Base-by-base conservation (phyloP, 2,113 vertebrate species). In the Callocephalon fimbriatum region DNA sequence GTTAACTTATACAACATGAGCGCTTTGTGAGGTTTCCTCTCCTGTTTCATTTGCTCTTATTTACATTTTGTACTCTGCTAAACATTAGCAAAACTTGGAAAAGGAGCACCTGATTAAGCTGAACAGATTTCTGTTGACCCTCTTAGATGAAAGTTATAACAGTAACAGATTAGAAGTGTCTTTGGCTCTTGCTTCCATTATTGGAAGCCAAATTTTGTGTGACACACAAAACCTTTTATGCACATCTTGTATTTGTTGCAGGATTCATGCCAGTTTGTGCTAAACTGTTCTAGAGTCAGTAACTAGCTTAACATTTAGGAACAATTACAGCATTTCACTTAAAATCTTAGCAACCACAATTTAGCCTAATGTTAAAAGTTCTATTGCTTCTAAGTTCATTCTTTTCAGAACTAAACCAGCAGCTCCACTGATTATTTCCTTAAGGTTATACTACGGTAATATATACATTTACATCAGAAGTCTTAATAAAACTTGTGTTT, bases 131-230 rank as follows among this genome's bases (percentile, higher is more conserved):
- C 84, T 94, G 82, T 82, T 93, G 89, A 90, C 93, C 71, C 83
- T 80, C 44, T 80, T 73, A 48, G 6, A 47, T 44, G 58, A 87
- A 77, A 80, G n/a, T 54, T 83, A 20, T 44, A 82, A 70, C 50
- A 96, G 31, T 16, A 76, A 66, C 4, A 89, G 44, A 92, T 66
- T 50, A 54, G 51, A 74, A 88, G n/a, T 62, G 79, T 97, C 90
- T 96, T 96, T 90, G 93, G 93, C 72, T 92, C 88, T 50, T 88
- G 63, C 76, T 94, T 59, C 89, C 82, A 23, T 65, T 91, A 92
- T 1, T 70, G 91, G 73, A 96, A 97, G 54, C 58, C 45, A 84
- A 76, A 59, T n/a, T 80, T 80, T 53, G 47, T 80, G 74, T 85
- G 50, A 95, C 75, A 65, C 88, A 82, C 8, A 93, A 93, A 93